phyloP scores from a whole-genome alignment of 2,888 invertebrate genomes.

The Oxyteleia sp. region DNA sequence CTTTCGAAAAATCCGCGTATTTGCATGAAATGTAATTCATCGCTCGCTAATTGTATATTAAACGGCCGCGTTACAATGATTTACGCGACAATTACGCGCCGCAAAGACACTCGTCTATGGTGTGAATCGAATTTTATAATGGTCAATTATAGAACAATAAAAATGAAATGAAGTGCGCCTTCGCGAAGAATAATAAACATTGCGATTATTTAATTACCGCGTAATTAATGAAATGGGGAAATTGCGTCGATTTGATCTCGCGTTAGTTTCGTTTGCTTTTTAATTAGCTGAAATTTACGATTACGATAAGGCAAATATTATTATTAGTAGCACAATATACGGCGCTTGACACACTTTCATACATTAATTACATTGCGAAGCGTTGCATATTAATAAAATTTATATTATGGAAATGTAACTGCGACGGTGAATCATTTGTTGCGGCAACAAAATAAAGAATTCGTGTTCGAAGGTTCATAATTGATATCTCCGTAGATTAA shows the following conservation, averaged over 20 bases:
- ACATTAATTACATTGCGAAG: constrained; percentile 58
- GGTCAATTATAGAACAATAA: constrained; percentile 3
- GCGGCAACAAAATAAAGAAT: constrained; percentile 54
- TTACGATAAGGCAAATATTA: constrained; percentile 42
- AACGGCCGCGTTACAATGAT: constrained; percentile 23
- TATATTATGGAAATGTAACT: constrained; percentile 59
- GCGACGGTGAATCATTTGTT: constrained; percentile 56
- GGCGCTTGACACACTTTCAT: constrained; percentile 66
- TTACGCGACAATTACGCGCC: constrained; percentile 25
- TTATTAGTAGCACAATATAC: constrained; percentile 39
- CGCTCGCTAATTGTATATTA: constrained; percentile 26
- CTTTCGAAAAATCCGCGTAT: constrained; percentile 32
- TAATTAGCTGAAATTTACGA: constrained; percentile 45
- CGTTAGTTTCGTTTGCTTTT: constrained; percentile 11
- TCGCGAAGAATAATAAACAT: neutral
- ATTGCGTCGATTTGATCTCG: neutral
- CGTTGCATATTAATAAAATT: constrained; percentile 63
- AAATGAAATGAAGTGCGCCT: neutral
- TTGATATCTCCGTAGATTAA: constrained; percentile 30
- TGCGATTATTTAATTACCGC: constrained; percentile 28
- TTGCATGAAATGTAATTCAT: constrained; percentile 23
- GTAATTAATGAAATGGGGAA: neutral
- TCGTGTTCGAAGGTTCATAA: constrained; percentile 38
- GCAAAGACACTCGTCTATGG: neutral
- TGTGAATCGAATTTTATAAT: constrained; percentile 24